Evolutionary conservation across 2,888 invertebrate genomes (phyloP).

Genomic region (Hypolimnas misippus): DNA sequence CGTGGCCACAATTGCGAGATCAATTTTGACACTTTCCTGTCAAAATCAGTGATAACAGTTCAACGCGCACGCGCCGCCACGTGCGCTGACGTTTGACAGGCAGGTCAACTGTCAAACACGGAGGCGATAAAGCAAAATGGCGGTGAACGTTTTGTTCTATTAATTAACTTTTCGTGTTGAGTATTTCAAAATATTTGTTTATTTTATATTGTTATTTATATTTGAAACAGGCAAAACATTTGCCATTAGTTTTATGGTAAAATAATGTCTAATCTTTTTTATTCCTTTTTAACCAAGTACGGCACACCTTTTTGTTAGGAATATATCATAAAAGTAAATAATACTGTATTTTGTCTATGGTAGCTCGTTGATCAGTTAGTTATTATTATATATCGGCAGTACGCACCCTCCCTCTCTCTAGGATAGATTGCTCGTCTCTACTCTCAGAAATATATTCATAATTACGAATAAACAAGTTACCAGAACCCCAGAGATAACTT

Average conservation of each 20-base stretch:
- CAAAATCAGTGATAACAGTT: slow-evolving; percentile 70
- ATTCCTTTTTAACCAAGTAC: neutral
- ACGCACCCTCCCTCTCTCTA: no score
- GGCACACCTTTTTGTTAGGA: no score
- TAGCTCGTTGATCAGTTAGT: no score
- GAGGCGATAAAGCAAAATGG: slow-evolving; percentile 53
- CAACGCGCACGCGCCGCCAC: slow-evolving; percentile 74
- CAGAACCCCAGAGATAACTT: no score
- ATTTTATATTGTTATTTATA: neutral
- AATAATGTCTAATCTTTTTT: neutral
- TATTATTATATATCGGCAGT: no score
- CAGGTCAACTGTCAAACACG: slow-evolving; percentile 62
- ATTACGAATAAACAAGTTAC: no score
- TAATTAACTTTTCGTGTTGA: slow-evolving; percentile 61
- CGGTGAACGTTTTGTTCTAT: slow-evolving; percentile 64
- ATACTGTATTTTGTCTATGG: no score
- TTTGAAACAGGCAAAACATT: no score
- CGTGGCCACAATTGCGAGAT: slow-evolving; percentile 49
- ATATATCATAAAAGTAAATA: no score
- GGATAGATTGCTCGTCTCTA: no score
- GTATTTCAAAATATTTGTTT: slow-evolving; percentile 22
- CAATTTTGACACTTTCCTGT: slow-evolving; percentile 66
- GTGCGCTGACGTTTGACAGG: slow-evolving; percentile 73
- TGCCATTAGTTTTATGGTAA: neutral
- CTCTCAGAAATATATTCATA: no score